A percentile compares a stretch with the other conserved stretches of the same genome.
phyloP scores from a whole-genome alignment of 1,140 invertebrate species.

The Monochamus saltuarius region DNA sequence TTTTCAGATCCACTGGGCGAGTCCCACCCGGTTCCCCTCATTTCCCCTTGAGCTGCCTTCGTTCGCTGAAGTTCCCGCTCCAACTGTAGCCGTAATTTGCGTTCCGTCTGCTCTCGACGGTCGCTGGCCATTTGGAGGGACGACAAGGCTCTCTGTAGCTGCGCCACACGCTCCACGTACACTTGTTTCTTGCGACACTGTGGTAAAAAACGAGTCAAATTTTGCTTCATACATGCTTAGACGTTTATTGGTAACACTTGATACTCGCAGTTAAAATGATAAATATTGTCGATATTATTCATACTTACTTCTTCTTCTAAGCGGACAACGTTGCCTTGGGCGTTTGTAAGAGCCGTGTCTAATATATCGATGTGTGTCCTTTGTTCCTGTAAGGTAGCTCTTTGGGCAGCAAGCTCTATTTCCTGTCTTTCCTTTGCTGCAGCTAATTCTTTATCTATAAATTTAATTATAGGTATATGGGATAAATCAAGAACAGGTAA shows the following conservation, averaged over 20 bases:
- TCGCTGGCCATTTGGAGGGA: constrained; percentile 82
- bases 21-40: constrained; percentile 37
- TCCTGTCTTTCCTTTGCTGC: constrained; percentile 87
- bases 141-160: constrained; percentile 80
- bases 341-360: constrained; percentile 87
- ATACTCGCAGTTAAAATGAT: neutral
- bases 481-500: too few species aligned
- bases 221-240: neutral
- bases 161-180: constrained; percentile 80
- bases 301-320: constrained; percentile 81
- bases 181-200: constrained; percentile 82
- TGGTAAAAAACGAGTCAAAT: constrained; percentile 28
- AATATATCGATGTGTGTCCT: constrained; percentile 90
- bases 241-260: neutral
- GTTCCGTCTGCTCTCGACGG: constrained; percentile 80
- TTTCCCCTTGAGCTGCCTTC: constrained; percentile 43
- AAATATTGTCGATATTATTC: constrained; percentile 4
- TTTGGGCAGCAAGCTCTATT: constrained; percentile 85
- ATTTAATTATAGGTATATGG: neutral
- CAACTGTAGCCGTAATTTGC: constrained; percentile 74
- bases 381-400: constrained; percentile 87
- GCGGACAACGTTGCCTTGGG: constrained; percentile 83
- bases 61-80: constrained; percentile 76
- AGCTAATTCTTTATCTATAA: constrained; percentile 80
- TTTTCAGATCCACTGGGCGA: constrained; percentile 51